Conservation (phyloP, 2,113 vertebrate species). For the Rhinogobius similis region DNA sequence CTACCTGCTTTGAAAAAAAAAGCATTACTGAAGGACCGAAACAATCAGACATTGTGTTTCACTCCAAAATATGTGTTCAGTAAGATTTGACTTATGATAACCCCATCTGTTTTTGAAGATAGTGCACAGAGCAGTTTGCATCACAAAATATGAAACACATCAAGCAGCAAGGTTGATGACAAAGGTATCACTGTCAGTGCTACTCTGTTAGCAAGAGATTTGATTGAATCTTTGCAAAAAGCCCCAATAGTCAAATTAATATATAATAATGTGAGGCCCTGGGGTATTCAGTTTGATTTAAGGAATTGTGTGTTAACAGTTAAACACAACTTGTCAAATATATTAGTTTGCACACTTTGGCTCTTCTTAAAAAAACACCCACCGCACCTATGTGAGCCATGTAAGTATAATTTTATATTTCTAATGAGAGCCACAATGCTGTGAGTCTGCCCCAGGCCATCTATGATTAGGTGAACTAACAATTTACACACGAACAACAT, state of each 20-base stretch:
- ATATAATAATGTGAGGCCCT: slow-evolving; percentile 5
- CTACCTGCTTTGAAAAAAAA: slow-evolving; percentile 58
- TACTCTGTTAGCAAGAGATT: not conserved
- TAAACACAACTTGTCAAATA: no score
- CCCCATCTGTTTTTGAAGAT: not conserved
- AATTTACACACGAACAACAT: no score
- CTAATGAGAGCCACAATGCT: no score
- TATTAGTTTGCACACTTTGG: no score
- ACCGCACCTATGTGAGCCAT: no score
- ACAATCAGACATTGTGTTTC: slow-evolving; percentile 12
- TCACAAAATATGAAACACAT: not conserved
- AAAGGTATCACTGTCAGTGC: not conserved
- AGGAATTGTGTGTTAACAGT: no score
- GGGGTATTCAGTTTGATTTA: not conserved
- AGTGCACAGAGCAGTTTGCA: not conserved
- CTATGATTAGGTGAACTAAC: no score
- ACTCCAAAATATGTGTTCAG: slow-evolving; percentile 13
- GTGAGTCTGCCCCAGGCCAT: no score
- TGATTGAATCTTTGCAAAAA: not conserved
- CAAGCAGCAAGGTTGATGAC: not conserved
- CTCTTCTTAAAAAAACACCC: no score
- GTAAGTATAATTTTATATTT: no score
- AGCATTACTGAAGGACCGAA: slow-evolving; percentile 16
- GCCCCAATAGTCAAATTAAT: not conserved
- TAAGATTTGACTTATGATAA: not conserved